Evolutionary conservation across 2,113 vertebrate species (phyloP).

Genomic region (Bos indicus): DNA sequence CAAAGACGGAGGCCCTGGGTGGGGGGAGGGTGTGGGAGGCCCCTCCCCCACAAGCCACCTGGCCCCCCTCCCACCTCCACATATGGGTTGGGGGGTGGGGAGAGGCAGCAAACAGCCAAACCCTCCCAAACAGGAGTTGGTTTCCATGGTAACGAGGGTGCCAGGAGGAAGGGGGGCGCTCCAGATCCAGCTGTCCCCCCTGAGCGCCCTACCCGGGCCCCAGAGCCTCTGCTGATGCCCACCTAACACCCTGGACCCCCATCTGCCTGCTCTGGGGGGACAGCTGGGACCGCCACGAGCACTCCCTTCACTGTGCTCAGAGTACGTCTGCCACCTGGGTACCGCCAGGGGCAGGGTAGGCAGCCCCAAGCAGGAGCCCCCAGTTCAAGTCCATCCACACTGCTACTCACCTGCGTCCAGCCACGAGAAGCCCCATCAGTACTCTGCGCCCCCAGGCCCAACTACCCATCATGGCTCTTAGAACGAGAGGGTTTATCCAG

Average conservation of each 20-base stretch:
- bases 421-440: background rate
- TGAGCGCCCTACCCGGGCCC: conserved; percentile 43
- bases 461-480: background rate
- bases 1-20: conserved; percentile 42
- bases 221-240: conserved; percentile 44
- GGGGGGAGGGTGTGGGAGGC: conserved; percentile 65
- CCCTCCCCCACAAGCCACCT: conserved; percentile 70
- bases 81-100: conserved; percentile 73
- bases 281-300: conserved; percentile 4
- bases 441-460: background rate
- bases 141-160: conserved; percentile 70
- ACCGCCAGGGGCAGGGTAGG: background rate
- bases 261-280: conserved; percentile 27
- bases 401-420: background rate
- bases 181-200: conserved; percentile 71
- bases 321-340: conserved; percentile 15
- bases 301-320: background rate
- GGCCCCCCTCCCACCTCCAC: conserved; percentile 76
- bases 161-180: conserved; percentile 58
- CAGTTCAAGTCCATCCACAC: conserved; percentile 4
- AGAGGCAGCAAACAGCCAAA: conserved; percentile 72
- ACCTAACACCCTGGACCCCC: conserved; percentile 44
- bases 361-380: background rate
- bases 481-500: background rate
- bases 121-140: conserved; percentile 75